Evolutionary conservation across 1,140 invertebrate species (phyloP).

Genomic region (Pseudomyrmex cubaensis): DNA sequence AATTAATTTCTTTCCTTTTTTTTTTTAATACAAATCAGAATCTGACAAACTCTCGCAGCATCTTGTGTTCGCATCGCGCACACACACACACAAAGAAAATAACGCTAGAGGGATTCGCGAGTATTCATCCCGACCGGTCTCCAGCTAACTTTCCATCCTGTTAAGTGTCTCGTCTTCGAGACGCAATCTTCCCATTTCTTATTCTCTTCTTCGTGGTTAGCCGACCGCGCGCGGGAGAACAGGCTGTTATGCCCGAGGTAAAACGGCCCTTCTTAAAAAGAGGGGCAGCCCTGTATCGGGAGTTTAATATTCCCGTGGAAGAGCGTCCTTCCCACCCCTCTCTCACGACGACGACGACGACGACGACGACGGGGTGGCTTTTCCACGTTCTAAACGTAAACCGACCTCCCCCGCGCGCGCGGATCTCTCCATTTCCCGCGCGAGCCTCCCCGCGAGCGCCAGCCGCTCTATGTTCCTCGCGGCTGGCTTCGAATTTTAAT

Average conservation of each 20-base stretch:
- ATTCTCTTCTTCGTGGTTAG: slow-evolving; percentile 66
- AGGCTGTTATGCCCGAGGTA: slow-evolving; percentile 49
- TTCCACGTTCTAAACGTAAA: slow-evolving; percentile 47
- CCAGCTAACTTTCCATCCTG: slow-evolving; percentile 54
- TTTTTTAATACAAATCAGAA: slow-evolving; percentile 13
- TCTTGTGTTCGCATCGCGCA: not conserved
- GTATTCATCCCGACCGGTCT: slow-evolving; percentile 39
- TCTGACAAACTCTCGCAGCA: slow-evolving; percentile 1
- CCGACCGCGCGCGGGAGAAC: slow-evolving; percentile 69
- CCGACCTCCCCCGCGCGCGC: slow-evolving; percentile 20
- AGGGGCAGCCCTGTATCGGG: slow-evolving; percentile 75
- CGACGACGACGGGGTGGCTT: slow-evolving; percentile 55
- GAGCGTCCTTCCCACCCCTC: slow-evolving; percentile 68
- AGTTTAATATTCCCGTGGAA: slow-evolving; percentile 82
- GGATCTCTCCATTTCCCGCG: slow-evolving; percentile 33
- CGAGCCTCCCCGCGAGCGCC: slow-evolving; percentile 22
- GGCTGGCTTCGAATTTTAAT: slow-evolving; percentile 85
- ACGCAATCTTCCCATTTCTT: slow-evolving; percentile 54
- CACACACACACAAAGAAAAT: slow-evolving; percentile 4
- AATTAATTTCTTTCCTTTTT: too few species aligned
- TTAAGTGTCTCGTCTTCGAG: slow-evolving; percentile 52
- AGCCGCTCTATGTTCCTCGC: slow-evolving; percentile 68
- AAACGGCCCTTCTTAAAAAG: slow-evolving; percentile 69
- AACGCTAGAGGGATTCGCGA: slow-evolving; percentile 29
- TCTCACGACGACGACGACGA: slow-evolving; percentile 12